Base-by-base conservation (phyloP, 1,140 invertebrate species). In the Babylonia areolata region DNA sequence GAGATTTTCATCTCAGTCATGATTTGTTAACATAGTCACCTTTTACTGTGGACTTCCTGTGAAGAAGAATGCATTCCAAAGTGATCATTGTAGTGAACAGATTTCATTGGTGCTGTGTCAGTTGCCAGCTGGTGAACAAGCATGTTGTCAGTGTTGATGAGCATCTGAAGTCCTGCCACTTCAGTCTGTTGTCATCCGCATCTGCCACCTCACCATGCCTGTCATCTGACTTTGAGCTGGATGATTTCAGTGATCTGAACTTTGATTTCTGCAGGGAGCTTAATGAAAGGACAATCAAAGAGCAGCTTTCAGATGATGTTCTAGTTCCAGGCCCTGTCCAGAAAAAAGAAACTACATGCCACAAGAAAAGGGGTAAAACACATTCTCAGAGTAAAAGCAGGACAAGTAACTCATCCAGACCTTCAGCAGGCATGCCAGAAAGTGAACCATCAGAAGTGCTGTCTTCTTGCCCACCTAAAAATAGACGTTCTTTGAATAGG, bases 71-170 rank as follows among this genome's bases (percentile, higher is more conserved):
- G 78, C 31, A 54, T 58, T 28, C 78, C 28, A 58, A 80, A 23
- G 78, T 80, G 28, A 54, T 23, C 42, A 80, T 80, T 35, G 1
- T 58, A n/a, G 78, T 80, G 42, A 28, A 40, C 46, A 80, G 46
- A 15, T 54, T 6, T 54, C 78, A 80, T 31, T 80, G 78, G 78
- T 11, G 42, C n/a, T 80, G 78, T 37, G 6, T 80, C 42, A 54
- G 28, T 28, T 80, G 78, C 37, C 28, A 39, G 11, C 78, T 31
- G 78, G n/a, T 80, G 9, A 80, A 54, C 28, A 2, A 58, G 11
- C 46, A 58, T 35, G n/a, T 33, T 17, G 42, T 51, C 11, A 80
- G 78, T 40, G 39, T 80, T 28, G 78, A 80, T n/a, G 12, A 33
- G 46, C 78, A 80, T 40, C 1, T 80, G 20, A 39, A 77, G 37